phyloP scores from a whole-genome alignment of 2,888 invertebrate species.

The Eumerus sabulonum region DNA sequence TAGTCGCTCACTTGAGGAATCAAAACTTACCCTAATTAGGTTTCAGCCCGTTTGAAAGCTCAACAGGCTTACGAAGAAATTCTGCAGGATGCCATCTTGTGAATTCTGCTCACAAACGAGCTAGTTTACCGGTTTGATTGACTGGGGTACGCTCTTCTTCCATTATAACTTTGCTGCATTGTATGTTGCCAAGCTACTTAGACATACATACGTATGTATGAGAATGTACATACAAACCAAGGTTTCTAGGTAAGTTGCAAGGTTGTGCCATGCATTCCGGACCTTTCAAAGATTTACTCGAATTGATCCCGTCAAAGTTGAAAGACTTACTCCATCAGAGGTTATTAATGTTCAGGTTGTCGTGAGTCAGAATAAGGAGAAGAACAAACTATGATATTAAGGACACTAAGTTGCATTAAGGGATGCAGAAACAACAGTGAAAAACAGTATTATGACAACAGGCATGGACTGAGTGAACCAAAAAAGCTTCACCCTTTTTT shows the following conservation, averaged over 20 bases:
- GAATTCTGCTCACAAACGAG: neutral
- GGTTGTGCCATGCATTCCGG: no score
- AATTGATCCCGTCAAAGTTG: slow-evolving; percentile 9
- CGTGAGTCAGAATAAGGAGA: slow-evolving; percentile 1
- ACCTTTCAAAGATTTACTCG: slow-evolving; percentile 13
- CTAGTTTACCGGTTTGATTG: slow-evolving; percentile 10
- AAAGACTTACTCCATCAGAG: slow-evolving; percentile 16
- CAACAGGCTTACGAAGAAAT: slow-evolving; percentile 17
- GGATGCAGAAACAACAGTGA: no score
- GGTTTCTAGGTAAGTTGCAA: no score
- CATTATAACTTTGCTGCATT: slow-evolving; percentile 10
- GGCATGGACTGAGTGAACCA: no score
- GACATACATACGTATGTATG: no score
- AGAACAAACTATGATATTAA: slow-evolving; percentile 14
- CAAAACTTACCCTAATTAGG: no score
- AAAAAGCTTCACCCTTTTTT: no score
- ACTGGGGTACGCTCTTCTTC: slow-evolving; percentile 7
- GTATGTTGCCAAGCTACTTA: no score
- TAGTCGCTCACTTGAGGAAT: no score
- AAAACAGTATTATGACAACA: no score
- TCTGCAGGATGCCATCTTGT: slow-evolving; percentile 1
- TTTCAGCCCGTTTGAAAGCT: slow-evolving; percentile 8
- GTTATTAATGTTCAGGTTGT: slow-evolving; percentile 9
- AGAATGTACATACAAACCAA: neutral
- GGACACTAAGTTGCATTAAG: neutral